Percentiles rank a stretch among this genome's conserved stretches.
Conservation (phyloP, 2,888 invertebrate genomes). For the Nesidiocoris tenuis region DNA sequence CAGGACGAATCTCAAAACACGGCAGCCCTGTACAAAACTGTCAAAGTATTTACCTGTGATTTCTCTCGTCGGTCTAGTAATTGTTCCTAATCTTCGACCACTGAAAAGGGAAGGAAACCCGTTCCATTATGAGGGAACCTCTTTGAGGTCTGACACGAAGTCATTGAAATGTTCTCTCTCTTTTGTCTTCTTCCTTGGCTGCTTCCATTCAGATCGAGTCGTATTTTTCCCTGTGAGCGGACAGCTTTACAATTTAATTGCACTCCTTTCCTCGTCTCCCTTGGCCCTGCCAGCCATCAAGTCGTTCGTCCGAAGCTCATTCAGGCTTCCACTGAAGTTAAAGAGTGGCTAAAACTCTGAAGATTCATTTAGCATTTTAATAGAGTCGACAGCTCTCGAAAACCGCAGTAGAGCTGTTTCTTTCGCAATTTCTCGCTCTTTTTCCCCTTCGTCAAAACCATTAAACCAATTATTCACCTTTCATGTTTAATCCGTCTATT, state of each 20-base stretch:
- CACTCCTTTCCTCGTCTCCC: not conserved
- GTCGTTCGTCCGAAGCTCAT: constrained; percentile 23
- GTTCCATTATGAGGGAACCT: not conserved
- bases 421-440: constrained; percentile 9
- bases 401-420: constrained; percentile 15
- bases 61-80: not conserved
- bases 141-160: constrained; percentile 12
- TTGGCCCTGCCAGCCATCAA: constrained; percentile 28
- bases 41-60: not conserved
- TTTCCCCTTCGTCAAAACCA: constrained; percentile 38
- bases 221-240: constrained; percentile 40
- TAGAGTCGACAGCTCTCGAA: constrained; percentile 40
- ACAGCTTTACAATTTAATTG: constrained; percentile 41
- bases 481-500: constrained; percentile 40
- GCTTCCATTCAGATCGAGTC: constrained; percentile 29
- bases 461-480: constrained; percentile 42
- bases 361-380: constrained; percentile 42
- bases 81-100: not conserved
- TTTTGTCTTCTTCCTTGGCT: constrained; percentile 38
- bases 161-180: constrained; percentile 30
- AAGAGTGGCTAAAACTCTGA: constrained; percentile 38
- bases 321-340: constrained; percentile 27
- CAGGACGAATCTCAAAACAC: no score
- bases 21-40: no score
- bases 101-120: not conserved